Evolutionary conservation across 2,113 vertebrate genomes (phyloP), one percentile per base, ranked within the genome.

Genomic region (Ceyx melanurus): DNA sequence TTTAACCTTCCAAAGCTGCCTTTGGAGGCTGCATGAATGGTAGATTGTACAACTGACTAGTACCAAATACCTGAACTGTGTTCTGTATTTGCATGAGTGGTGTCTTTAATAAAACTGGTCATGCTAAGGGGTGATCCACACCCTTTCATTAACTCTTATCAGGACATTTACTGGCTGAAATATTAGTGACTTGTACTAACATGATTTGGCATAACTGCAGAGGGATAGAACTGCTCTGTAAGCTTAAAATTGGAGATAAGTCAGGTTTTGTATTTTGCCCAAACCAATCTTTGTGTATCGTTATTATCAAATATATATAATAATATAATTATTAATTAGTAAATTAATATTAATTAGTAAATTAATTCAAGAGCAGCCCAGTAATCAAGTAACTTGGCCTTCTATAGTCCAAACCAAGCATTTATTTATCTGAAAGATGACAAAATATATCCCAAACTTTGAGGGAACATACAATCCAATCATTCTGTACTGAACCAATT

Each of bases 391-490:
- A 68, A 37, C 45, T 33, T 19, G 89, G 21, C 53, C 13, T 88
- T 64, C 48, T 43, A 16, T 80, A 86, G 67, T 48, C 51, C 7
- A 5, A 89, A 87, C 17, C 33, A 76, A 92, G 51, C n/a, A 76
- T 92, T 95, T 88, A 93, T 91, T 95, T 83, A 87, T 88, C 60
- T 65, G 45, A 40, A n/a, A 74, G 16, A 48, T 43, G 28, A 70
- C 67, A 93, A 88, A 86, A 62, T 57, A 76, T 3, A 60, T 25
- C 43, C 20, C 58, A 42, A 1, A 31, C 13, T 74, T 62, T 35
- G 43, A 66, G 23, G 50, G 31, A 68, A 58, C 8, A 3, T 22
- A 8, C 3, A 73, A 50, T 56, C 54, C 15, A 25, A 33, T 54
- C 7, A 25, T 80, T 94, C n/a, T 35, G 7, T 56, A 35, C 43